These are phyloP conservation scores for Stomorhina lunata DNA, from an alignment of 2,888 invertebrate genomes.

Conservation along the genomic window DNA sequence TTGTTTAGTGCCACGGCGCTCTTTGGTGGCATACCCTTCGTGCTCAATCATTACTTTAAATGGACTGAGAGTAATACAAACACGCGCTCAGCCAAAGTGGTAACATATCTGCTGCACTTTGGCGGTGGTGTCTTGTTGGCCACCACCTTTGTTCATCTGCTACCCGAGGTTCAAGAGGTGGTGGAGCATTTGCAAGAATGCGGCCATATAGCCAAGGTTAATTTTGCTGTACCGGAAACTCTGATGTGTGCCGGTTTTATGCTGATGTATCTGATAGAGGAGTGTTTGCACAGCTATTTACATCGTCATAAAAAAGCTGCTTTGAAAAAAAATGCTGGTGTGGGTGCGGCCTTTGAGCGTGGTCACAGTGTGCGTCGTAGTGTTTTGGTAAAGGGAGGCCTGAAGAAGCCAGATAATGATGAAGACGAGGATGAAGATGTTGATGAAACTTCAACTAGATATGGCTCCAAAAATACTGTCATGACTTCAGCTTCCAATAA, in stretches of 20 bases:
- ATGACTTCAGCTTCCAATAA: neutral
- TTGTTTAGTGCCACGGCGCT: conserved; percentile 88
- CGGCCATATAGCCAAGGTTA: conserved; percentile 80
- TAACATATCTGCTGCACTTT: conserved; percentile 86
- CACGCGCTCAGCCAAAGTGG: conserved; percentile 78
- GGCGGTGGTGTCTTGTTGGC: conserved; percentile 92
- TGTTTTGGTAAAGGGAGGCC: conserved; percentile 67
- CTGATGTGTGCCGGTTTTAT: conserved; percentile 89
- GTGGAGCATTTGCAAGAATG: conserved; percentile 82
- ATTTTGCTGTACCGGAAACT: conserved; percentile 85
- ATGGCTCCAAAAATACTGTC: neutral
- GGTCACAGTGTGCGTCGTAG: conserved; percentile 76
- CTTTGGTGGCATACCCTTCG: conserved; percentile 87
- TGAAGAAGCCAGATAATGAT: neutral
- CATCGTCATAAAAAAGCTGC: conserved; percentile 79
- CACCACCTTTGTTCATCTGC: conserved; percentile 89
- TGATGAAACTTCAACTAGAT: neutral
- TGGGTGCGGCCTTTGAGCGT: conserved; percentile 75
- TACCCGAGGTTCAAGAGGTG: conserved; percentile 88
- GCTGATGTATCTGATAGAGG: conserved; percentile 89
- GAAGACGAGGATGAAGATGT: neutral
- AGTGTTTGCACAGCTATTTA: conserved; percentile 87
- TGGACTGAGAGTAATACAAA: conserved; percentile 81
- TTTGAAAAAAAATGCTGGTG: conserved; percentile 70
- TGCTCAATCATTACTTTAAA: conserved; percentile 84